Evolutionary conservation across 2,888 invertebrate genomes (phyloP).

Genomic region (Acrocyrtus sp.): DNA sequence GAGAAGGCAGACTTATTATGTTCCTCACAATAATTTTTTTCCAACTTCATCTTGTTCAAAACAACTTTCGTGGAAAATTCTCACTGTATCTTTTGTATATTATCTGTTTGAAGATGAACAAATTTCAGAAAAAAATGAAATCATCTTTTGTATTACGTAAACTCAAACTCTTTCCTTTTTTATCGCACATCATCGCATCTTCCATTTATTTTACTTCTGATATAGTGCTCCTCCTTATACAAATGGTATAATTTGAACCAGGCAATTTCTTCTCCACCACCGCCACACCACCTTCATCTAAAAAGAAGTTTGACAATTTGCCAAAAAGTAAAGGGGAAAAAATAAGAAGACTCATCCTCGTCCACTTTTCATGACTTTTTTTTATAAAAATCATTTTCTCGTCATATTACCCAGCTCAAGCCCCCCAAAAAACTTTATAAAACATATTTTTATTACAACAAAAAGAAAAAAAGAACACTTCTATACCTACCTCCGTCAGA

Average conservation of each 20-base stretch:
- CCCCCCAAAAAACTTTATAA: no score
- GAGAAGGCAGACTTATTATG: no score
- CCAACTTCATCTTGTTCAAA: background rate
- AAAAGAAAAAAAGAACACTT: no score
- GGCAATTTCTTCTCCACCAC: no score
- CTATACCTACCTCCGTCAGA: no score
- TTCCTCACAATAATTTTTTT: no score
- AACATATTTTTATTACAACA: conserved; percentile 14
- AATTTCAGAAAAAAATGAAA: conserved; percentile 27
- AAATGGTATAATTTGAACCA: background rate
- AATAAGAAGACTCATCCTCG: background rate
- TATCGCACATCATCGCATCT: conserved; percentile 27
- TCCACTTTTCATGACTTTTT: conserved; percentile 34
- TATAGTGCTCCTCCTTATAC: background rate
- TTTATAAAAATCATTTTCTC: no score
- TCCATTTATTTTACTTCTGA: background rate
- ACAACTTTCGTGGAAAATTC: conserved; percentile 21
- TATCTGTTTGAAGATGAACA: no score
- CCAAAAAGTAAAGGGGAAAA: conserved; percentile 30
- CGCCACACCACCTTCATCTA: conserved; percentile 2
- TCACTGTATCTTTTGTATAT: no score
- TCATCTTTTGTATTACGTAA: conserved; percentile 24
- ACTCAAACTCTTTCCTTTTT: conserved; percentile 13
- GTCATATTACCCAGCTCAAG: no score
- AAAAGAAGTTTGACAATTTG: conserved; percentile 46